Conservation (phyloP, 2,797 vertebrate species). For the Melanotaenia pygmaea region DNA sequence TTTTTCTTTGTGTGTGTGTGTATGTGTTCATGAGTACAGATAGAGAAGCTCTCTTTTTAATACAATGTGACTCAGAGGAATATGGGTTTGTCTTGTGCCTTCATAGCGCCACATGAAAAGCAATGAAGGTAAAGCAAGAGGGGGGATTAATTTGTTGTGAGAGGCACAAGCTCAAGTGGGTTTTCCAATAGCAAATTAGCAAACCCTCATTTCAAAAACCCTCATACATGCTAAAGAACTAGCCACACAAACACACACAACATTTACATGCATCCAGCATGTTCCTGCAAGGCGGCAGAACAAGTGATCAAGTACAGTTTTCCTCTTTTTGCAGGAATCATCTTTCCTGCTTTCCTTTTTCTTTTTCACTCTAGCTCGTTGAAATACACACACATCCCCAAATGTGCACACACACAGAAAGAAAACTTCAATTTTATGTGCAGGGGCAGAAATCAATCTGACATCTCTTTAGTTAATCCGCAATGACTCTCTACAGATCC, state of each 20-base stretch:
- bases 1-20: constrained; percentile 18
- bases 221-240: constrained; percentile 65
- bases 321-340: constrained; percentile 28
- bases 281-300: constrained; percentile 28
- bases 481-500: constrained; percentile 94
- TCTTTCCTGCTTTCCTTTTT: constrained; percentile 20
- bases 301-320: constrained; percentile 9
- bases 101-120: constrained; percentile 67
- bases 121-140: constrained; percentile 68
- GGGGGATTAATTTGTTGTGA: constrained; percentile 76
- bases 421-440: constrained; percentile 84
- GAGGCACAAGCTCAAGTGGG: constrained; percentile 76
- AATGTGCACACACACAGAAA: constrained; percentile 46
- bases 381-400: constrained; percentile 22
- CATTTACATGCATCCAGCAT: constrained; percentile 53
- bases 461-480: constrained; percentile 98
- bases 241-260: constrained; percentile 62
- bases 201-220: constrained; percentile 79
- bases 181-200: constrained; percentile 90
- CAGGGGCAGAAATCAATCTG: constrained; percentile 97
- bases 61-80: constrained; percentile 41
- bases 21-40: constrained; percentile 25
- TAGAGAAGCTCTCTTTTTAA: constrained; percentile 29
- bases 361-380: constrained; percentile 23
- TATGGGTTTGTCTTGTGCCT: constrained; percentile 40